Evolutionary conservation across 2,113 vertebrate species (phyloP).

Genomic region (Nycticorax nycticorax): DNA sequence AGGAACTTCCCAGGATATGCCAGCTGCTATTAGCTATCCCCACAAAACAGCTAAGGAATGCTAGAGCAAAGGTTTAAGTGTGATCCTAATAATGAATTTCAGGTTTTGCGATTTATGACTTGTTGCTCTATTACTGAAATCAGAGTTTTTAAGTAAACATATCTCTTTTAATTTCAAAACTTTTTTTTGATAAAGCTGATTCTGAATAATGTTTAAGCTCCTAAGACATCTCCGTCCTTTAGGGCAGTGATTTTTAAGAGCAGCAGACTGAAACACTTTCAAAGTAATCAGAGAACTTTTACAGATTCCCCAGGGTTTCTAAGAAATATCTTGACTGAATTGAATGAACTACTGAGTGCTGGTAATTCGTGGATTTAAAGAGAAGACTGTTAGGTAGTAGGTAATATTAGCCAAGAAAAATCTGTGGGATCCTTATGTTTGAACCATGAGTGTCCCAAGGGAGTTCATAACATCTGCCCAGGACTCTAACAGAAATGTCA

Average conservation of each 20-base stretch:
- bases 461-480: background rate
- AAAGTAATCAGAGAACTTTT: background rate
- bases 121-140: background rate
- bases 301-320: background rate
- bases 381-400: background rate
- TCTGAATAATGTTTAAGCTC: background rate
- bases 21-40: background rate
- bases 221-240: background rate
- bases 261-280: background rate
- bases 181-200: background rate
- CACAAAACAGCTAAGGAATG: background rate
- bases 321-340: background rate
- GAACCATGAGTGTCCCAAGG: background rate
- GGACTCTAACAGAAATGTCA: background rate
- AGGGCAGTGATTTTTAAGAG: background rate
- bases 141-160: background rate
- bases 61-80: background rate
- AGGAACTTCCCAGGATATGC: background rate
- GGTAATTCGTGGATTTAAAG: background rate
- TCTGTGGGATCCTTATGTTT: background rate
- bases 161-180: background rate
- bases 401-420: background rate
- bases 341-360: background rate
- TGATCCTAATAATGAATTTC: background rate
- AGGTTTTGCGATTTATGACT: background rate